Base-by-base conservation (phyloP, 1,140 invertebrate species). In the Procambarus virginalis region DNA sequence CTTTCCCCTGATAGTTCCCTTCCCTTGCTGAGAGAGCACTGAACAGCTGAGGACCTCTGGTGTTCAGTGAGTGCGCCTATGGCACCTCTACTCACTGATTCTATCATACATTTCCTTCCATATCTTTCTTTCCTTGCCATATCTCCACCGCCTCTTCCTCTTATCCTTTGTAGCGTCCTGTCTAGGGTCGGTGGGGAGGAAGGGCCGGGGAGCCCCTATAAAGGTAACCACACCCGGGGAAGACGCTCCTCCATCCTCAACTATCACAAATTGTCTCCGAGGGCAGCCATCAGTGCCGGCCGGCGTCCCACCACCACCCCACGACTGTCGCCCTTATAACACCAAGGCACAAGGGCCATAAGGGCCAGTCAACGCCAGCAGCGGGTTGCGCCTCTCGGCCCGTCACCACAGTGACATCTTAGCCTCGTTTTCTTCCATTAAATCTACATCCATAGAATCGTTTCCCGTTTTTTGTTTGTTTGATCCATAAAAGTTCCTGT, bases 321-420 rank as follows among this genome's bases (percentile, higher is more conserved):
- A 12, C 17, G 2, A 64, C n/a, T 49, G 34, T 75, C 68, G 34
- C 80, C 87, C 87, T 34, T 89, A 83, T 20, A 20, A 60, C 55
- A 3, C 14, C 9, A 10, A 5, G 2, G 49, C 45, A 77, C 12
- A 78, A 83, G 81, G 87, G 80, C 60, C 49, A 49, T 77, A 5
- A 77, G 5, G 12, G 4, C 51, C 58, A 14, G 51, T n/a, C 12
- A 34, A 3, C 0, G 77, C 2, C n/a, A 5, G 17, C 46, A 20
- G 45, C n/a, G 34, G 49, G 34, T 83, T 84, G 22, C 80, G 87
- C 9, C 80, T 55, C n/a, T 80, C 34, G 51, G 58, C 14, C 80
- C 70, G 49, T 68, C 80, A 46, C 80, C 81, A 68, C 55, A 84
- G 70, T 84, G 87, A 89, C 87, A 89, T 83, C 81, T 84, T 64